Evolutionary conservation across 2,888 invertebrate genomes (phyloP), one percentile per base, ranked within the genome.

Genomic region (Drosophila neutralis): DNA sequence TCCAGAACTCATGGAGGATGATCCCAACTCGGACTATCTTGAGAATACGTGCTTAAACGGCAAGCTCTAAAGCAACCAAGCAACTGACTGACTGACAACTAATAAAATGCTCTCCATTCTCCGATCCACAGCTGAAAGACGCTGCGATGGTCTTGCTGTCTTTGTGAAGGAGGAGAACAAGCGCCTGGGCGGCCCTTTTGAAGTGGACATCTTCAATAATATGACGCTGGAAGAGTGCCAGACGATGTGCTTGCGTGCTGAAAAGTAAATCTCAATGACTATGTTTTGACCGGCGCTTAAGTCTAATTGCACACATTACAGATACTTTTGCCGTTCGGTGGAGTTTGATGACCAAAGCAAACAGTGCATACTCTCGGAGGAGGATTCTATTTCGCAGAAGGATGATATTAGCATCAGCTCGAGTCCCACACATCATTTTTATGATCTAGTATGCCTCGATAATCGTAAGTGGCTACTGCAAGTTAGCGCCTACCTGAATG

Each of bases 141-240:
- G 98, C 58, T 98, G 98, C 91, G 97, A 97, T 88, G 97, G 97
- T 0, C 93, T 97, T 56, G 96, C 97, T 3, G 97, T 97, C 11
- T 98, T 97, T 91, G 96, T 98, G 38, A 97, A 97, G 93, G 97
- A 97, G 93, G 97, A 97, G 93, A 97, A 97, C 91, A 97, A 97
- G 92, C 95, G 97, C 38, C 94, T 98, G 8, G 97, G 97, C 33
- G 97, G 97, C 51, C 97, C 97, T 7, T 97, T 97, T 91, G 97
- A 97, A 93, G 97, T 97, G 42, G 97, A 97, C 91, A 95, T 97
- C 42, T 97, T 97, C 91, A 96, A 96, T 54, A 97, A 97, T 91
- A 95, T 97, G 93, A 97, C 97, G 5, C 93, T 97, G 76, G 96
- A 97, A 82, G 97, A 98, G 93, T 98, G 98, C 88, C 97, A 97